These are phyloP conservation scores for Dinoponera quadriceps DNA, from an alignment of 1,140 invertebrate genomes.

Conservation along the genomic window DNA sequence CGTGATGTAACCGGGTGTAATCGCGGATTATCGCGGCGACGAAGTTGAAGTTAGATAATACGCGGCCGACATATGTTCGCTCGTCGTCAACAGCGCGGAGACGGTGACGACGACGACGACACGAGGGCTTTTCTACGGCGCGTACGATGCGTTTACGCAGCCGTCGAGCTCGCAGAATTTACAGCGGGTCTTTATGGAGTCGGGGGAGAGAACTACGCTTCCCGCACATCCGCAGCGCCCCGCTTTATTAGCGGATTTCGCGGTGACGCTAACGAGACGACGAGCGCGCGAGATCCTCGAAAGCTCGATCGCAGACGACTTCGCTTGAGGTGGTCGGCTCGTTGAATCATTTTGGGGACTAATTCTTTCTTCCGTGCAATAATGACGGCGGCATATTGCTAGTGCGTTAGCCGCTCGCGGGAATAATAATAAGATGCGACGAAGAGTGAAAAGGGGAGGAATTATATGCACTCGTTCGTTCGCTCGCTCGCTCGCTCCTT, in stretches of 20 bases:
- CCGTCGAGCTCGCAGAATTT: background rate
- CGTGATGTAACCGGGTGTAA: constrained; percentile 18
- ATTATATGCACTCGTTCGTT: background rate
- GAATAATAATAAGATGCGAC: background rate
- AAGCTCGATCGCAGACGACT: background rate
- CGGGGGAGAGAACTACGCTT: background rate
- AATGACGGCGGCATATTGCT: background rate
- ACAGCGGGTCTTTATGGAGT: constrained; percentile 23
- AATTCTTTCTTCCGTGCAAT: background rate
- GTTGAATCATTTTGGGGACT: too few relatives aligned
- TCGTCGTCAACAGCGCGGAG: background rate
- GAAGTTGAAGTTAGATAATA: background rate
- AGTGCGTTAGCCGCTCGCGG: background rate
- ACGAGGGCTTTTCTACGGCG: background rate
- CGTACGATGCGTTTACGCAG: constrained; percentile 10
- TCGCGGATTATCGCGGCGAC: constrained; percentile 14
- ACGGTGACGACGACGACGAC: background rate
- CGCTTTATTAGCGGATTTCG: constrained; percentile 5
- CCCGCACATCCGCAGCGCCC: background rate
- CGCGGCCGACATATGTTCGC: background rate
- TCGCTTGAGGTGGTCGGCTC: too few relatives aligned
- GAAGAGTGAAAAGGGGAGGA: background rate
- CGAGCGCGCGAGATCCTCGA: background rate
- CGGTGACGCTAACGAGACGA: background rate
- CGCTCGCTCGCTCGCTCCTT: background rate